Percentiles rank a stretch among this genome's conserved stretches.
phyloP scores from a whole-genome alignment of 2,797 vertebrate genomes.

The Eleutherodactylus coqui region DNA sequence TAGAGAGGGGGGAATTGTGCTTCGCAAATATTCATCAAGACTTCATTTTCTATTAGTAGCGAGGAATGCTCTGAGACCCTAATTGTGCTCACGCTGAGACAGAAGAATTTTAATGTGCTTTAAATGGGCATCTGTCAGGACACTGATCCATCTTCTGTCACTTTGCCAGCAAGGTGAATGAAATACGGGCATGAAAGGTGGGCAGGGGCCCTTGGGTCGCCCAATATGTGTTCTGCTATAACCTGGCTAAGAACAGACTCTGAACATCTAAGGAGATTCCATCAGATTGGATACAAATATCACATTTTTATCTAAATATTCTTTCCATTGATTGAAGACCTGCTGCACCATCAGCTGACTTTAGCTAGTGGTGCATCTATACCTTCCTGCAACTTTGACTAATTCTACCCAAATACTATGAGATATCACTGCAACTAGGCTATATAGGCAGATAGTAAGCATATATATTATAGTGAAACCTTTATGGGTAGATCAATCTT shows the following conservation, averaged over 20 bases:
- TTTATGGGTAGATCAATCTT: too few species aligned
- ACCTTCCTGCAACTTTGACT: background rate
- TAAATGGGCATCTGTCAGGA: constrained; percentile 78
- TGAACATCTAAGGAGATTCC: background rate
- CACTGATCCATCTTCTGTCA: constrained; percentile 69
- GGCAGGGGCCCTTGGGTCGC: constrained; percentile 61
- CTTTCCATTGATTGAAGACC: too few species aligned
- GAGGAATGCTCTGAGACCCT: constrained; percentile 72
- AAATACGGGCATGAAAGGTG: constrained; percentile 65
- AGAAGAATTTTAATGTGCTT: constrained; percentile 76
- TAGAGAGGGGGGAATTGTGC: constrained; percentile 71
- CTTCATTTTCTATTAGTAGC: constrained; percentile 76
- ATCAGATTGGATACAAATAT: background rate
- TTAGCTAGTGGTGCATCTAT: background rate
- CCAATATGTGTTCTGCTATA: constrained; percentile 65
- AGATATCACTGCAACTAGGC: background rate
- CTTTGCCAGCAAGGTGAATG: constrained; percentile 70
- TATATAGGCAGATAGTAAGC: too few species aligned
- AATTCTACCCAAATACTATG: too few species aligned
- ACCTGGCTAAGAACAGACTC: constrained; percentile 63
- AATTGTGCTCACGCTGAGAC: constrained; percentile 74
- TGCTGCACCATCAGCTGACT: background rate
- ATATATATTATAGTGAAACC: too few species aligned
- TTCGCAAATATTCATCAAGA: constrained; percentile 75
- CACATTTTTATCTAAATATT: background rate